These are phyloP conservation scores for Conopomorpha cramerella DNA, from an alignment of 1,140 invertebrate species.

Conservation along the genomic window DNA sequence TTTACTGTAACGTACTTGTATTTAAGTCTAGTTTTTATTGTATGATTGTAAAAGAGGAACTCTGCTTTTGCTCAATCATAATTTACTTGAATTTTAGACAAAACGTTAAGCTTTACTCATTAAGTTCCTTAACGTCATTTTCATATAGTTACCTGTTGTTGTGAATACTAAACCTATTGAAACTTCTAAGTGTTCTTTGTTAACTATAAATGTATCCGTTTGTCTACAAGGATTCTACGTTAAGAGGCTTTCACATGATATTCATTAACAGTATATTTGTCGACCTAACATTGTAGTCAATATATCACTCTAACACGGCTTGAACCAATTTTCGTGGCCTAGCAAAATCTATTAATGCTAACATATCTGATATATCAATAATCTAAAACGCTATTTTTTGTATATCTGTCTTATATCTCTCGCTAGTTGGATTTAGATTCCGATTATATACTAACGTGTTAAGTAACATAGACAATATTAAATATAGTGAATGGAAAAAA, in stretches of 20 bases:
- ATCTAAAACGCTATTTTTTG: constrained; percentile 28
- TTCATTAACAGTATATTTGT: not conserved
- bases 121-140: too few relatives aligned
- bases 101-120: too few relatives aligned
- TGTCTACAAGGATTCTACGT: too few relatives aligned
- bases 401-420: constrained; percentile 22
- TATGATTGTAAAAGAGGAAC: too few relatives aligned
- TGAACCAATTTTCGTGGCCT: constrained; percentile 22
- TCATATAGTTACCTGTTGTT: too few relatives aligned
- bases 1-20: constrained; percentile 26
- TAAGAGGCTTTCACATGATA: too few relatives aligned
- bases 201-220: too few relatives aligned
- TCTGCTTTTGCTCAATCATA: too few relatives aligned
- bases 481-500: constrained; percentile 15
- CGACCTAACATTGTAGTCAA: constrained; percentile 1
- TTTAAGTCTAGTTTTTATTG: constrained; percentile 13
- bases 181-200: too few relatives aligned
- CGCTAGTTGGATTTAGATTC: constrained; percentile 20
- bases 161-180: too few relatives aligned
- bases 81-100: too few relatives aligned
- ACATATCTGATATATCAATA: constrained; percentile 42
- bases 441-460: constrained; percentile 23
- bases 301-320: constrained; percentile 3
- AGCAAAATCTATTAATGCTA: constrained; percentile 25
- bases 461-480: constrained; percentile 51